Evolutionary conservation across 2,797 vertebrate genomes (phyloP), one percentile per base, ranked within the genome.

Genomic region (Lepilemur septentrionalis): DNA sequence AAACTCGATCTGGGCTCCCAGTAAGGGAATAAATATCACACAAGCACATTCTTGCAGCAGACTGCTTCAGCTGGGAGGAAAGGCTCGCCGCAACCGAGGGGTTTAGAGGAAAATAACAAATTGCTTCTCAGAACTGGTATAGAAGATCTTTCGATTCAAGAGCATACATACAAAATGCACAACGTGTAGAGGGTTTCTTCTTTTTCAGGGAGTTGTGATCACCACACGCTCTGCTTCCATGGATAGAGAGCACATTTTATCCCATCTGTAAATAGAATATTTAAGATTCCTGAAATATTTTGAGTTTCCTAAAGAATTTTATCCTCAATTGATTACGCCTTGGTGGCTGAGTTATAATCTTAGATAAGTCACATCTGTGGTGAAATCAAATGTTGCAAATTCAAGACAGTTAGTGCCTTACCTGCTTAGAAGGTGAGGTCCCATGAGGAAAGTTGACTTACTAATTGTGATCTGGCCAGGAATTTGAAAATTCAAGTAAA

Each of bases 231-330:
- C 86, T 43, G 41, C 23, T 63, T 57, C 65, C 0, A 7, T 43
- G 84, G 82, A 2, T 52, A 41, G 89, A 48, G 76, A n/a, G 90
- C 83, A 50, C 73, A 79, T 81, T 97, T 96, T 28, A 38, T 75
- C 83, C 95, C 59, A 20, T 93, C 94, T 94, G 96, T 86, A 94
- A 69, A 30, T 18, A 22, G 94, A 93, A 95, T 96, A 90, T 93
- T 97, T 97, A 55, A 87, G 93, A 98, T 98, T 98, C 97, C 96
- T 97, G 97, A 97, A 97, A 98, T 98, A 94, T 89, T 98, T 97
- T 78, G 69, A 88, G 89, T 97, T 94, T 97, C 90, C 50, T 96
- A 35, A 97, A 92, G 78, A 94, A 98, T 92, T 69, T 97, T 97
- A 94, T 93, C 92, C 63, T 95, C 89, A 12, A 35, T 81, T 67